Base-by-base conservation (phyloP, 2,888 invertebrate species). In the Dicyrtomina minuta region DNA sequence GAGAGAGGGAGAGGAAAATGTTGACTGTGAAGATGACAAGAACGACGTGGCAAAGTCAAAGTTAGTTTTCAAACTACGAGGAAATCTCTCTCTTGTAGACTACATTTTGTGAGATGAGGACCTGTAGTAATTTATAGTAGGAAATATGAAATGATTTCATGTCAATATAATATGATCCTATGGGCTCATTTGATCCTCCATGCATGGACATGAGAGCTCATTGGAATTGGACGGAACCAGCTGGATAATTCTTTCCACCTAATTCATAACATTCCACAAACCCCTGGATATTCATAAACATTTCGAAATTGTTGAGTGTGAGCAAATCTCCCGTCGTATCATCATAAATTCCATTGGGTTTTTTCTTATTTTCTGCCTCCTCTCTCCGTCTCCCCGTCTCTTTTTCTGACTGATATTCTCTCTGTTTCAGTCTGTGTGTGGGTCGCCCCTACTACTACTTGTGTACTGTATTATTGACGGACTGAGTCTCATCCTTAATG, bases 201-300 rank as follows among this genome's bases (percentile, higher is more conserved):
- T 20, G 12, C 20, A 51, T 22, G 51, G 56, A 33, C 17, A 24
- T 13, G 20, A 46, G 58, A 46, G 58, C 58, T 58, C 58, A 58
- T 58, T 58, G 39, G 58, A 33, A 33, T 58, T 58, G 39, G 58
- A 33, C 3, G 4, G 58, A 55, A 55, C 65, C 65, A 65, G 65
- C 53, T 65, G 65, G 65, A 55, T 65, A 26, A 65, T 56, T 55
- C 43, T 65, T 56, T 44, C 43, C 62, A 55, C 41, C 60, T 60
- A 59, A 60, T 68, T 53, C 59, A 68, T 53, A 39, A 51, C 46
- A 68, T 68, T 68, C 62, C 62, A 56, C 55, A 68, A 68, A 41
- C 68, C 56, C 44, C 56, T 61, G 68, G 68, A 68, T 68, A 62
- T 68, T 68, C 68, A 62, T 68, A 62, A 68, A 68, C 68, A 68